Percentiles rank a stretch among this genome's conserved stretches.
Conservation (phyloP, 2,888 invertebrate genomes). For the Clanis bilineata region DNA sequence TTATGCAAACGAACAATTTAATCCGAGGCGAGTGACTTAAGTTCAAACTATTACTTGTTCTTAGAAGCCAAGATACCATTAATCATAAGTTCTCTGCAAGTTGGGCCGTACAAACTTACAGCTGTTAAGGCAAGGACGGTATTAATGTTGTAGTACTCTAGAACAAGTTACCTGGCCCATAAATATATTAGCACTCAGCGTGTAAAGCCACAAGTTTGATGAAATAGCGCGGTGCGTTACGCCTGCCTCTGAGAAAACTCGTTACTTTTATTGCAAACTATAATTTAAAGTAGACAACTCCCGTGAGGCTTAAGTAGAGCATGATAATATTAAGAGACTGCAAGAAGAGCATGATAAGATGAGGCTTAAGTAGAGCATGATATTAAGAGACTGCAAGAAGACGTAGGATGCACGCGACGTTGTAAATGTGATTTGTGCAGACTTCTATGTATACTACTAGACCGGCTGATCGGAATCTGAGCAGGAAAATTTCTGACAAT, state of each 20-base stretch:
- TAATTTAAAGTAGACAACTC: background rate
- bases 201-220: slow-evolving; percentile 43
- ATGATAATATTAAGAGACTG: no score
- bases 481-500: no score
- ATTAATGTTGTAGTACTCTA: slow-evolving; percentile 60
- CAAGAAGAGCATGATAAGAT: no score
- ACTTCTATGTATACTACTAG: no score
- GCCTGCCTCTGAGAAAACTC: background rate
- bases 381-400: no score
- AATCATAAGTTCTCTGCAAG: slow-evolving; percentile 55
- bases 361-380: no score
- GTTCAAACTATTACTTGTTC: slow-evolving; percentile 14
- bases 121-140: slow-evolving; percentile 52
- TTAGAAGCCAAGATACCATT: slow-evolving; percentile 43
- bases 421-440: no score
- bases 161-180: slow-evolving; percentile 55
- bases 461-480: no score
- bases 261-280: background rate
- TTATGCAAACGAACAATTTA: slow-evolving; percentile 2
- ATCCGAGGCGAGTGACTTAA: background rate
- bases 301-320: background rate
- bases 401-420: no score
- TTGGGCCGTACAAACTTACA: slow-evolving; percentile 48
- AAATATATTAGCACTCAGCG: slow-evolving; percentile 53
- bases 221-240: slow-evolving; percentile 28